A percentile compares a stretch with the other conserved stretches of the same genome.
These are phyloP conservation scores for Hetaerina americana DNA, from an alignment of 1,140 invertebrate genomes.

Conservation along the genomic window DNA sequence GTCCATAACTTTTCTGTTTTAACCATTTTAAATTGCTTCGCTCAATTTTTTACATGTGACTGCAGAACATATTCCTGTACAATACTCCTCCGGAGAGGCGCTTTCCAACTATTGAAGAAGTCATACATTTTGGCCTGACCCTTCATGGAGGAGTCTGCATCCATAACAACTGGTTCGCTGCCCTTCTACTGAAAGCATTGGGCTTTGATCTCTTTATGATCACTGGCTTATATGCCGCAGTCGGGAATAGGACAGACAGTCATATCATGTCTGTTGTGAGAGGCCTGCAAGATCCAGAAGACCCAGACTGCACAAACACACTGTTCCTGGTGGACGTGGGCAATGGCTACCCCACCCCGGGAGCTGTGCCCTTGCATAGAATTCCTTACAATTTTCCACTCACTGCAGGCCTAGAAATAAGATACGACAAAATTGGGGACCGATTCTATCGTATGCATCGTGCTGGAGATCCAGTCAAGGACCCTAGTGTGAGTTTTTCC, in stretches of 20 bases:
- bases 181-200: not conserved
- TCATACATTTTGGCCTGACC: not conserved
- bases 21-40: no score
- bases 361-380: not conserved
- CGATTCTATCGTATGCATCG: not conserved
- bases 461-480: not conserved
- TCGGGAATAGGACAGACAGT: not conserved
- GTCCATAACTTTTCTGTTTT: no score
- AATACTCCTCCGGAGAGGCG: not conserved
- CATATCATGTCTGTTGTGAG: not conserved
- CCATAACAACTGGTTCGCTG: not conserved
- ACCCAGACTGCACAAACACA: not conserved
- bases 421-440: not conserved
- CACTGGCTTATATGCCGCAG: not conserved
- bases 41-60: no score
- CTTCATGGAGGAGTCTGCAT: not conserved
- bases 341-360: not conserved
- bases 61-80: not conserved
- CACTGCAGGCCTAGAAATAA: not conserved
- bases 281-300: not conserved
- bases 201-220: not conserved
- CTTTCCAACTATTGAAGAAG: not conserved
- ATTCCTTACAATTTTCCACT: not conserved
- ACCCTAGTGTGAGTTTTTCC: no score
- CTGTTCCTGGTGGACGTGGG: not conserved